These are phyloP conservation scores for Merops nubicus DNA, from an alignment of 2,113 vertebrate species.

Conservation along the genomic window DNA sequence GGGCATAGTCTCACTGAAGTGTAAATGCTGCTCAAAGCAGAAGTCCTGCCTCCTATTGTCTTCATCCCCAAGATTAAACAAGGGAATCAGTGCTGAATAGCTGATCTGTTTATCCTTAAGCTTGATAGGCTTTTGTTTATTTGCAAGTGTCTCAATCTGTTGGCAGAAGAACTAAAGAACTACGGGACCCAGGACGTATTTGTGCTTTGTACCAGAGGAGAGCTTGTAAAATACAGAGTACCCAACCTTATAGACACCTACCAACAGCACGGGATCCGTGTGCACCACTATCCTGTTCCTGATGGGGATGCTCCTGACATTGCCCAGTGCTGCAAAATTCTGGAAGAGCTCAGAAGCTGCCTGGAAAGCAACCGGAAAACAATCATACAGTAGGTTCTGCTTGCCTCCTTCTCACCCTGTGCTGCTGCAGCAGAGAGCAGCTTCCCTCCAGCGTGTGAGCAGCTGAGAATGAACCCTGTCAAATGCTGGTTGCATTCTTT, in stretches of 20 bases:
- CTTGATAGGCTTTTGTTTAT: not conserved
- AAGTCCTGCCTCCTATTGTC: not conserved
- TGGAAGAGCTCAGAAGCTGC: slow-evolving; percentile 81
- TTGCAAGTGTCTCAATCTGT: not conserved
- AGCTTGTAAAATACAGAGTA: slow-evolving; percentile 87
- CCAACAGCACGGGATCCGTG: slow-evolving; percentile 73
- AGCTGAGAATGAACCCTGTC: not conserved
- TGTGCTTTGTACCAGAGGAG: slow-evolving; percentile 89
- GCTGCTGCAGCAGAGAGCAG: not conserved
- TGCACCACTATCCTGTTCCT: slow-evolving; percentile 85
- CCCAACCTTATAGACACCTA: slow-evolving; percentile 86
- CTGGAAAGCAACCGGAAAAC: slow-evolving; percentile 82
- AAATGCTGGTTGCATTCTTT: not conserved
- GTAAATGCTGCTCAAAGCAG: not conserved
- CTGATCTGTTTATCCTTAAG: not conserved
- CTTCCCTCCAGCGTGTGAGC: not conserved
- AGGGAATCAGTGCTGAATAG: not conserved
- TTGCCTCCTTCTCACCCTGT: not conserved
- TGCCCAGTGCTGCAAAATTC: slow-evolving; percentile 81
- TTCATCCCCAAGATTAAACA: not conserved
- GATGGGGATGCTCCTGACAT: slow-evolving; percentile 84
- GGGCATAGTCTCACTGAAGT: too few relatives aligned
- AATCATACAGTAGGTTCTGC: slow-evolving; percentile 85
- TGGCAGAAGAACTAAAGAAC: slow-evolving; percentile 85
- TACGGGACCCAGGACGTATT: slow-evolving; percentile 87